Base-by-base conservation (phyloP, 2,888 invertebrate genomes). In the Mythimna vitellina region DNA sequence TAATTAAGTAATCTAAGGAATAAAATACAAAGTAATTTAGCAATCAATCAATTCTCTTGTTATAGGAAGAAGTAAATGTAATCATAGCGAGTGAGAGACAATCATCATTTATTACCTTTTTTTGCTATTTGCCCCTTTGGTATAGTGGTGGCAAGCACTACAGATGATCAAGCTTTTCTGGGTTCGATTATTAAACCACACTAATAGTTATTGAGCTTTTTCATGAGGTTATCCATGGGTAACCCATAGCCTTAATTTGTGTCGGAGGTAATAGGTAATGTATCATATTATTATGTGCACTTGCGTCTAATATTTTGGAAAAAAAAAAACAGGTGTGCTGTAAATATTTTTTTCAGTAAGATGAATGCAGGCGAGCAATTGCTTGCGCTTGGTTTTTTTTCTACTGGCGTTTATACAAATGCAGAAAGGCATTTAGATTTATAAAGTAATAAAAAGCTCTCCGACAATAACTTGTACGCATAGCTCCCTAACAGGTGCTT, bases 401-500 rank as follows among this genome's bases (percentile, higher is more conserved):
- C 29, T 38, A 1, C 6, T 58, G 4, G 4, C 46, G 22, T 38
- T 4, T 42, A 60, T 9, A 32, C 17, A 35, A 20, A 29, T 22
- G 46, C 20, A 49, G 35, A 53, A 51, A 63, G 22, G 46, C 35
- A 20, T 76, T 49, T n/a, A 46, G 17, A 63, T 71, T 58, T n/a
- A 58, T 58, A 70, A 63, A 63, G 20, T 51, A 78, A 72, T 76
- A 71, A 64, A 60, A 5, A 20, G 22, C 17, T 42, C 32, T n/a
- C 46, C 22, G 49, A 12, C 9, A 32, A 32, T 74, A 29, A 56
- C 29, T 8, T 0, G 0, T 1, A 8, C 53, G 58, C 58, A 14
- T 29, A 51, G 78, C 58, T 25, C 60, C 32, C 61, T 64, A 42
- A 60, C 81, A 76, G 77, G 70, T 81, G 60, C 53, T 70, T 78